Percentiles rank a stretch among this genome's conserved stretches.
phyloP scores from a whole-genome alignment of 2,888 invertebrate genomes.

The Nephrotoma guestfalica region DNA sequence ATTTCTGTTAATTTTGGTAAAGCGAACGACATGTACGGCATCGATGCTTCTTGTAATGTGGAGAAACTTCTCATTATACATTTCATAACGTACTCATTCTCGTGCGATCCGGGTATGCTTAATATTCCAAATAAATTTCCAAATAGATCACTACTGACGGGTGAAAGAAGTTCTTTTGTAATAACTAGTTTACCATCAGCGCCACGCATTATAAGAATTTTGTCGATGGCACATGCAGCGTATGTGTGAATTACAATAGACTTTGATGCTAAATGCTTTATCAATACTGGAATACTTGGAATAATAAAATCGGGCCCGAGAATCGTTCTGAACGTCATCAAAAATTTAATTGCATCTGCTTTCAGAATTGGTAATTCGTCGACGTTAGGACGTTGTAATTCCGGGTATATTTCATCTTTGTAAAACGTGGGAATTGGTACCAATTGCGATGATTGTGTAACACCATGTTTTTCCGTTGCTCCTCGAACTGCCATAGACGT shows the following conservation, averaged over 20 bases:
- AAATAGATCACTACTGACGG: slow-evolving; percentile 54
- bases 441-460: slow-evolving; percentile 78
- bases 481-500: slow-evolving; percentile 88
- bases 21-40: slow-evolving; percentile 66
- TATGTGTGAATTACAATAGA: slow-evolving; percentile 89
- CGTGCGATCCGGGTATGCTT: slow-evolving; percentile 56
- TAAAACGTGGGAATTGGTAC: slow-evolving; percentile 86
- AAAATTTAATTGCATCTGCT: slow-evolving; percentile 90
- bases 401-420: slow-evolving; percentile 70
- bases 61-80: slow-evolving; percentile 84
- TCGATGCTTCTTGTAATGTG: slow-evolving; percentile 61
- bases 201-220: slow-evolving; percentile 62
- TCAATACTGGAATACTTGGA: slow-evolving; percentile 60
- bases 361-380: slow-evolving; percentile 82
- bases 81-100: slow-evolving; percentile 98
- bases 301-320: slow-evolving; percentile 65
- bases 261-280: slow-evolving; percentile 58
- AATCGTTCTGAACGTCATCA: slow-evolving; percentile 90
- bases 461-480: slow-evolving; percentile 76
- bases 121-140: slow-evolving; percentile 63
- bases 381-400: slow-evolving; percentile 63
- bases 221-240: slow-evolving; percentile 84
- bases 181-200: slow-evolving; percentile 39
- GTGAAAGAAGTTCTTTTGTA: slow-evolving; percentile 44
- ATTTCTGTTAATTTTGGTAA: slow-evolving; percentile 75